phyloP scores from a whole-genome alignment of 2,888 invertebrate species.

The Leptinotarsa peninsularis region DNA sequence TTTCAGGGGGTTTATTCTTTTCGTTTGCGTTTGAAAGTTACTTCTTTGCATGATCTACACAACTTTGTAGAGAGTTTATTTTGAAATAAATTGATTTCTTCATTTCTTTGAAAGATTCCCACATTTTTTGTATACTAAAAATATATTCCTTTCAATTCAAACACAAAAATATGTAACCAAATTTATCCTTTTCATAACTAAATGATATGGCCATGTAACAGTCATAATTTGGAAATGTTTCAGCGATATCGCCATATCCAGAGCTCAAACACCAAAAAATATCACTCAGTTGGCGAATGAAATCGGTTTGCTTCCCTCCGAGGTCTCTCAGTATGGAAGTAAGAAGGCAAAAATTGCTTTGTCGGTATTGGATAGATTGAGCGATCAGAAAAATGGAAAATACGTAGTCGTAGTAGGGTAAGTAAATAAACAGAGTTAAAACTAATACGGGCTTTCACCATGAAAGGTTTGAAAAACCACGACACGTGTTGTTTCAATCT shows the following conservation, averaged over 20 bases:
- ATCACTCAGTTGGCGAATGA: constrained; percentile 82
- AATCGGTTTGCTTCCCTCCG: constrained; percentile 83
- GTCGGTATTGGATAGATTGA: constrained; percentile 81
- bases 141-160: too few relatives aligned
- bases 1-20: too few relatives aligned
- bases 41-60: too few relatives aligned
- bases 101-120: too few relatives aligned
- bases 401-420: constrained; percentile 96
- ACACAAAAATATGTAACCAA: too few relatives aligned
- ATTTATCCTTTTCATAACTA: too few relatives aligned
- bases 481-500: too few relatives aligned
- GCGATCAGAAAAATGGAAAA: constrained; percentile 80
- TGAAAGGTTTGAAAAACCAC: too few relatives aligned
- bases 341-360: constrained; percentile 95
- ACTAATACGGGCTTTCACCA: background rate
- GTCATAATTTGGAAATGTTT: constrained; percentile 39
- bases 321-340: constrained; percentile 90
- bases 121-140: too few relatives aligned
- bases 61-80: too few relatives aligned
- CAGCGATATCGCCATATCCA: constrained; percentile 91
- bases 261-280: constrained; percentile 88
- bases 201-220: background rate
- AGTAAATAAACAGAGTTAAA: constrained; percentile 54
- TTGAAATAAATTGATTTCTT: too few relatives aligned
- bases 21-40: too few relatives aligned